These are phyloP conservation scores for Callorhinus ursinus DNA, from an alignment of 2,113 vertebrate genomes.

Conservation along the genomic window DNA sequence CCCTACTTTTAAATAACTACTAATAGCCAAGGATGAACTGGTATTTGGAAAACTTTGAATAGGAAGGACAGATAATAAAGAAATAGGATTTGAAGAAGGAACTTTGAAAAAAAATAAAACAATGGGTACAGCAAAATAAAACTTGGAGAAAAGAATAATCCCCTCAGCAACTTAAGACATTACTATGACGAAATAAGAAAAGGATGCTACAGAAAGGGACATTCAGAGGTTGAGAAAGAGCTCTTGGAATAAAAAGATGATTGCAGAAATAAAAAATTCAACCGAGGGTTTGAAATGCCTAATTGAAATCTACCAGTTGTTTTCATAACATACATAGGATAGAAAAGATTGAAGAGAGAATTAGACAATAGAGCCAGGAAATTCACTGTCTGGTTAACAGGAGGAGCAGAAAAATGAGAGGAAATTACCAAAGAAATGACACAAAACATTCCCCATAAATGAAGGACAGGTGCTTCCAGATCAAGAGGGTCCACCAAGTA, in stretches of 20 bases:
- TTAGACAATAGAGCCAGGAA: not conserved
- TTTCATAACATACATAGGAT: not conserved
- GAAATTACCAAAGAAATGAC: not conserved
- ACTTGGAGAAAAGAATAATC: not conserved
- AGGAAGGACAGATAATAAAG: not conserved
- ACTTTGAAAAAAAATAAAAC: not conserved
- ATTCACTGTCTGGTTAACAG: not conserved
- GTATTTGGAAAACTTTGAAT: not conserved
- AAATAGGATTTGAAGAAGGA: not conserved
- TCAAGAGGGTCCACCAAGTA: not conserved
- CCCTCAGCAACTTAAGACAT: not conserved
- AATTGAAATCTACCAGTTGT: not conserved
- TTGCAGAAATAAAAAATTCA: constrained; percentile 12
- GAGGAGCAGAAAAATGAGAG: not conserved
- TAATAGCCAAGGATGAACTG: not conserved
- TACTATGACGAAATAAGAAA: not conserved
- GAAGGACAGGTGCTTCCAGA: not conserved
- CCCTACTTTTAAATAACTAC: not conserved
- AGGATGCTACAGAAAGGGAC: not conserved
- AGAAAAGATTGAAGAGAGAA: not conserved
- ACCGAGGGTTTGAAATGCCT: not conserved
- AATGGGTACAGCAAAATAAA: not conserved
- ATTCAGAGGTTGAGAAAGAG: not conserved
- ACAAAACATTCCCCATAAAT: not conserved
- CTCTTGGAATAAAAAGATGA: not conserved